Conservation (phyloP, 2,888 invertebrate species). For the Tineola bisselliella region DNA sequence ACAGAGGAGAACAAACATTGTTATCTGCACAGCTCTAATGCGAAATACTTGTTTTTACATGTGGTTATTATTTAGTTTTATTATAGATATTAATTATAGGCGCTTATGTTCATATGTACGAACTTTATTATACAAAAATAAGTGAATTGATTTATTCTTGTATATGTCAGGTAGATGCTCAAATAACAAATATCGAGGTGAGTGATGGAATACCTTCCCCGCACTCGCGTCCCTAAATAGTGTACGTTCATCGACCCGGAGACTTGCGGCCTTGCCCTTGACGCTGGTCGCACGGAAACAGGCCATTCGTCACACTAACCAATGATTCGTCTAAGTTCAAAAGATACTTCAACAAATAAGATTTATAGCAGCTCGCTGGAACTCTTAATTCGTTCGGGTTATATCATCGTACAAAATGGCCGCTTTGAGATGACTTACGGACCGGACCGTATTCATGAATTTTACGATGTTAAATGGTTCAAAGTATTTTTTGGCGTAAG, state of each 20-base stretch:
- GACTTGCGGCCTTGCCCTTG: conserved; percentile 13
- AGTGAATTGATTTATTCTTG: too few relatives aligned
- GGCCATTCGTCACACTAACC: conserved; percentile 29
- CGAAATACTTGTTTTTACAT: neutral
- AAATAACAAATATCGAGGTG: neutral
- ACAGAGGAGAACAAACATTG: neutral
- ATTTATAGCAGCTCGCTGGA: conserved; percentile 12
- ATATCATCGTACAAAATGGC: neutral
- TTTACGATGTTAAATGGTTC: neutral
- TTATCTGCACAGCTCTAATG: neutral
- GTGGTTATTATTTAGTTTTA: neutral
- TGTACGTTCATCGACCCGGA: conserved; percentile 34
- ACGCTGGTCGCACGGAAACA: conserved; percentile 21
- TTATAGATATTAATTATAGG: too few relatives aligned
- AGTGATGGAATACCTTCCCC: neutral
- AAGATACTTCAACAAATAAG: conserved; percentile 15
- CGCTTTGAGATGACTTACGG: neutral
- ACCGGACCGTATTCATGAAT: neutral
- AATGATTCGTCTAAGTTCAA: conserved; percentile 18
- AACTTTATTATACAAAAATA: too few relatives aligned
- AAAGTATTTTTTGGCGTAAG: neutral
- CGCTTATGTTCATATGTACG: too few relatives aligned
- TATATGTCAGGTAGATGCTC: neutral
- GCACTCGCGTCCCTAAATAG: conserved; percentile 37
- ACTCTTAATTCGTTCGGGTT: neutral